A percentile compares a stretch with the other conserved stretches of the same genome.
Conservation (phyloP, 2,797 vertebrate species). For the Pogonophryne albipinna region DNA sequence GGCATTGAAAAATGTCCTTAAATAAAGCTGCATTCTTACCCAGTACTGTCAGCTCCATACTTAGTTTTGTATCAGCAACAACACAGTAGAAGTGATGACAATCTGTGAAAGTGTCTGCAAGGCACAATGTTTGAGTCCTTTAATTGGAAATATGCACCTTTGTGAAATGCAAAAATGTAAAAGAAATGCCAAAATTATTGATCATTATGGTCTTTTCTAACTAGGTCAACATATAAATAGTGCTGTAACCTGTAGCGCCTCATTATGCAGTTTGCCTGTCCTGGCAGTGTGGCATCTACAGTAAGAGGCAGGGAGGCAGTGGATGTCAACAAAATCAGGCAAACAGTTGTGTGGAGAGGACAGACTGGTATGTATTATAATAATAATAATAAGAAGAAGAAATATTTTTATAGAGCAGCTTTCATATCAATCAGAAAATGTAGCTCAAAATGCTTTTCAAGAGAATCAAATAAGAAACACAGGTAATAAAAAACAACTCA, state of each 20-base stretch:
- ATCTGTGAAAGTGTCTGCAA: background rate
- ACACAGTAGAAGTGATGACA: background rate
- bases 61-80: background rate
- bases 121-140: background rate
- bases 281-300: background rate
- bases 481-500: too few relatives aligned
- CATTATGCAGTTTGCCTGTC: too few relatives aligned
- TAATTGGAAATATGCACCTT: background rate
- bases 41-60: background rate
- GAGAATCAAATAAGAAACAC: too few relatives aligned
- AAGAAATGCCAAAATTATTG: background rate
- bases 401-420: too few relatives aligned
- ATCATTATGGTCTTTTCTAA: background rate
- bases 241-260: constrained; percentile 10
- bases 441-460: too few relatives aligned
- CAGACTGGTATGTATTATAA: background rate
- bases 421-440: too few relatives aligned
- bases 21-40: background rate
- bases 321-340: background rate
- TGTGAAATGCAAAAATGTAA: background rate
- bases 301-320: background rate
- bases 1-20: background rate
- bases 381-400: too few relatives aligned
- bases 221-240: background rate
- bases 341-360: background rate